phyloP scores from a whole-genome alignment of 2,113 vertebrate genomes.

The Bufo gargarizans region DNA sequence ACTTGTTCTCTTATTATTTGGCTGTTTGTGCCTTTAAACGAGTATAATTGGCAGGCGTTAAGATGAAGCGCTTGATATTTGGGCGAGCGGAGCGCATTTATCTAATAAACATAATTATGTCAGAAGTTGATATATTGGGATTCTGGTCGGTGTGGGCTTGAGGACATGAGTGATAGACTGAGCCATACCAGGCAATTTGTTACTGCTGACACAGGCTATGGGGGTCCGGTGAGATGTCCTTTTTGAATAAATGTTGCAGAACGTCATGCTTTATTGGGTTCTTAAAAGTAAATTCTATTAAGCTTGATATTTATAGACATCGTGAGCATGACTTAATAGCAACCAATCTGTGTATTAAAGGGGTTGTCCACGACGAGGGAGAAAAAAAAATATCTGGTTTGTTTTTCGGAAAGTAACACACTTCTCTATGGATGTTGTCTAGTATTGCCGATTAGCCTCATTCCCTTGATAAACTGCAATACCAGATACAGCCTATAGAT shows the following conservation, averaged over 20 bases:
- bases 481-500: neutral
- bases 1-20: constrained; percentile 9
- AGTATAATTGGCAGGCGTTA: constrained; percentile 8
- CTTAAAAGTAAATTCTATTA: neutral
- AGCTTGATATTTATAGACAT: constrained; percentile 2
- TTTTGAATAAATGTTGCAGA: constrained; percentile 34
- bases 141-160: neutral
- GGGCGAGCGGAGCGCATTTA: constrained; percentile 30
- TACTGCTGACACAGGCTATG: constrained; percentile 35
- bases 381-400: neutral
- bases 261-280: neutral
- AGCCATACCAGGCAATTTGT: constrained; percentile 17
- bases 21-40: neutral
- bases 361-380: neutral
- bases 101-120: constrained; percentile 53
- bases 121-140: constrained; percentile 30
- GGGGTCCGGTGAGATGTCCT: constrained; percentile 10
- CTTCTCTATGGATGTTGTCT: neutral
- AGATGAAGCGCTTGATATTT: constrained; percentile 46
- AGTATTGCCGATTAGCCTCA: neutral
- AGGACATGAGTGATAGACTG: constrained; percentile 40
- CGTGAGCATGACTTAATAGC: neutral
- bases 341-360: neutral
- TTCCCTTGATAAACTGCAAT: neutral
- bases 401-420: neutral